These are phyloP conservation scores for Stratiomys singularior DNA, from an alignment of 2,888 invertebrate species.

Conservation along the genomic window DNA sequence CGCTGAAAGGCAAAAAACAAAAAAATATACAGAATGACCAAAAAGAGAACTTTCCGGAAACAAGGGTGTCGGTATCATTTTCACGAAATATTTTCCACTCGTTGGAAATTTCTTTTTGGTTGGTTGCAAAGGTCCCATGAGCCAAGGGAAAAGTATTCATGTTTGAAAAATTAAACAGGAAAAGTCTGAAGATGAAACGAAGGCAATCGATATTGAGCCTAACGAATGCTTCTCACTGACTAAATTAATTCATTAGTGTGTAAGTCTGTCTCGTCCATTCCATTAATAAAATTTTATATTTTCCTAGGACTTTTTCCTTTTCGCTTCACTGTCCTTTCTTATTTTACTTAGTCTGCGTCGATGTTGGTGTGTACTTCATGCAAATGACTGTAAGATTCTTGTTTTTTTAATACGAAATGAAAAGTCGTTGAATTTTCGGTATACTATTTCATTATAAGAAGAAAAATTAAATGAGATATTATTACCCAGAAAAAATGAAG, in stretches of 20 bases:
- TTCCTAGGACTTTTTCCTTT: background rate
- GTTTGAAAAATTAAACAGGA: no score
- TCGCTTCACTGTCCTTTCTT: background rate
- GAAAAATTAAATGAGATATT: conserved; percentile 22
- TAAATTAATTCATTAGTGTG: conserved; percentile 13
- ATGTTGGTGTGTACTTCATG: no score
- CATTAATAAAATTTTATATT: conserved; percentile 28
- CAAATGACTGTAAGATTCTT: no score
- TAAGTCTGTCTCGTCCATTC: conserved; percentile 4
- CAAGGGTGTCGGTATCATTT: no score
- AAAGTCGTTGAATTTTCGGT: background rate
- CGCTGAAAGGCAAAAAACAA: no score
- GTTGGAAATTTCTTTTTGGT: no score
- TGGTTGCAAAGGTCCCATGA: no score
- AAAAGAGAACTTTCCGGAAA: no score
- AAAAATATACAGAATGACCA: no score
- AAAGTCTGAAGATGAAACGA: background rate
- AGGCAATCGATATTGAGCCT: conserved; percentile 1
- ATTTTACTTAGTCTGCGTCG: background rate
- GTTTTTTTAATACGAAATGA: background rate
- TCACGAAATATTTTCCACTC: no score
- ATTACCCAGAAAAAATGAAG: conserved; percentile 13
- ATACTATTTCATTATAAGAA: background rate
- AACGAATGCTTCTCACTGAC: conserved; percentile 2
- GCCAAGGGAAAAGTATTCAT: no score